Base-by-base conservation (phyloP, 30 jellyfish, hydroid and myxozoan species). In the Rhopilema esculentum region DNA sequence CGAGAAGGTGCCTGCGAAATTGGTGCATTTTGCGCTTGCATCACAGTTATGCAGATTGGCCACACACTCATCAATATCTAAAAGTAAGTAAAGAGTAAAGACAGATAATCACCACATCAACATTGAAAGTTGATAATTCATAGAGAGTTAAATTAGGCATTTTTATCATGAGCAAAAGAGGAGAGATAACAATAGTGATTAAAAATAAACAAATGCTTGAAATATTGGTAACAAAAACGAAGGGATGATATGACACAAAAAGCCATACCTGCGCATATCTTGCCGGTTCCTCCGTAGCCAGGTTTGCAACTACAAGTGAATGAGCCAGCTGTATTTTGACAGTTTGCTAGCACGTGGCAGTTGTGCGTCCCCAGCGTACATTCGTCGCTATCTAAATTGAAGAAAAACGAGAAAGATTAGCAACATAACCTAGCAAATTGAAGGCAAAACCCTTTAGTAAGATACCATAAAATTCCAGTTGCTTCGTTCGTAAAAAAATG, bases 261-360 rank as follows among this genome's bases (percentile, higher is more conserved):
- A 40, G 28, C 4, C 48, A 17, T 67, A 88, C 96, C 96, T 33
- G 25, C 48, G 62, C 96, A 88, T 21, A 4, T 18, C 30, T 25
- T 28, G 27, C 96, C 96, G 29, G 81, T 69, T 70, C 92, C 92
- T 53, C 69, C 22, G 53, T 79, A 73, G 0, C 97, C 97, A 22
- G 33, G 52, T 4, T 32, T 50, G 51, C 97, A 89, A 24, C 65
- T 27, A 30, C 97, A 89, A 1, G 52, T 17, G 66, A 49, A 79
- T 22, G 97, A 89, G 8, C 97, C 97, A 24, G 72, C 51, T 0
- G 86, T 66, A 66, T 89, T 89, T 1, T 12, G 29, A 31, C 97
- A 89, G 2, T 1, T 32, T 24, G 97, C 97, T 40, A 49, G 73
- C 18, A 0, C 23, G 53, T 71, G 76, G 33, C 97, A 89, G 63